Base-by-base conservation (phyloP, 2,113 vertebrate species). In the Chaetodon trifascialis region DNA sequence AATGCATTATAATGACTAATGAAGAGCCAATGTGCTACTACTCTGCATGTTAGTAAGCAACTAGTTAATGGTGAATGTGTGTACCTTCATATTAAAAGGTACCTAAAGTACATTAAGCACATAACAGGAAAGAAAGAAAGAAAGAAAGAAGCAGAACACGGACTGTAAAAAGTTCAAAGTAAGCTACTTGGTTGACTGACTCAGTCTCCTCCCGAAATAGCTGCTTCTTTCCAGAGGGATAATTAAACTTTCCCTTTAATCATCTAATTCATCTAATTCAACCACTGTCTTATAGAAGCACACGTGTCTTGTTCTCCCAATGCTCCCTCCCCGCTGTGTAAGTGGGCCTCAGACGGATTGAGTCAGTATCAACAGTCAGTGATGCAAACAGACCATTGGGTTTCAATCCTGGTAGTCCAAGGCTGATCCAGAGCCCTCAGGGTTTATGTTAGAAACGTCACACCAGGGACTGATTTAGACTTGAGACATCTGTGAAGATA, bases 211-310 rank as follows among this genome's bases (percentile, higher is more conserved):
- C 19, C 34, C 5, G 17, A 82, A 68, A 71, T 70, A 65, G 54
- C 52, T 42, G 19, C 14, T 23, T 72, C 52, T 73, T 64, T 34
- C 49, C 38, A 46, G 5, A 54, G 30, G 46, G 34, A 60, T 69
- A 42, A 73, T 83, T 64, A 69, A 73, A 66, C 7, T 38, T 82
- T 63, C 64, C 66, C 55, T 82, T 76, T 68, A 55, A 79, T 88
- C n/a, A 67, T 82, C 40, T 52, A 17, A 72, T 74, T 68, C 34
- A 80, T 82, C 40, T 52, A 17, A 72, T 74, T 68, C 34, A 79
- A 14, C 23, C 40, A 7, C 46, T 73, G 65, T 77, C n/a, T 15
- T 17, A 58, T 44, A 76, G 47, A 63, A 54, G 68, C 11, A 78
- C 7, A 12, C 3, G 2, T 42, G 59, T 72, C 19, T 44, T 46